Conservation (phyloP, 2,888 invertebrate genomes). For the Anthophora plumipes region DNA sequence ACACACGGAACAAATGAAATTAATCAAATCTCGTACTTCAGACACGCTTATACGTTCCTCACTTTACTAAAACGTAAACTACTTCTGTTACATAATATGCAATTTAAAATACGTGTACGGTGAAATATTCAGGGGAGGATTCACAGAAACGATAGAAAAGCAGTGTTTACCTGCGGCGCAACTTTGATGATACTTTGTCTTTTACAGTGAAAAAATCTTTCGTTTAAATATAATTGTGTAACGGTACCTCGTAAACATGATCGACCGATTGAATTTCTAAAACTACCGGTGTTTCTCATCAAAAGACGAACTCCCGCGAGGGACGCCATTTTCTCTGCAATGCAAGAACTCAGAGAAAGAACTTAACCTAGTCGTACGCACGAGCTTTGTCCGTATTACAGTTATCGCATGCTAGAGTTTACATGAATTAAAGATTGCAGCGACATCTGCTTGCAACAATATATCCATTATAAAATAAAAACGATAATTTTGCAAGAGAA, state of each 20-base stretch:
- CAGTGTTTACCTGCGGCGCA: conserved; percentile 75
- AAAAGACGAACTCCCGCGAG: conserved; percentile 78
- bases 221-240: conserved; percentile 59
- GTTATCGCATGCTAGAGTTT: conserved; percentile 1
- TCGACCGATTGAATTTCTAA: conserved; percentile 72
- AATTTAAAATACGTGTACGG: conserved; percentile 41
- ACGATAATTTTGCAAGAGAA: not conserved
- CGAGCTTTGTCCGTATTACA: conserved; percentile 2
- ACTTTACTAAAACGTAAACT: conserved; percentile 23
- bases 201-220: conserved; percentile 70
- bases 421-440: not conserved
- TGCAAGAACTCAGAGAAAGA: conserved; percentile 15
- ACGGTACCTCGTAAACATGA: conserved; percentile 51
- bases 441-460: conserved; percentile 22
- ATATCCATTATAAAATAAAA: not conserved
- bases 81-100: conserved; percentile 74
- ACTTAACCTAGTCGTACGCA: not conserved
- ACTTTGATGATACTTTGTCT: conserved; percentile 56
- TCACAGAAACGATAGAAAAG: conserved; percentile 5
- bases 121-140: conserved; percentile 7
- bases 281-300: conserved; percentile 75
- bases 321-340: conserved; percentile 80
- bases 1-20: not conserved
- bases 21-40: not conserved
- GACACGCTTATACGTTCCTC: not conserved